Evolutionary conservation across 2,113 vertebrate species (phyloP).

Genomic region (Centropus bengalensis): DNA sequence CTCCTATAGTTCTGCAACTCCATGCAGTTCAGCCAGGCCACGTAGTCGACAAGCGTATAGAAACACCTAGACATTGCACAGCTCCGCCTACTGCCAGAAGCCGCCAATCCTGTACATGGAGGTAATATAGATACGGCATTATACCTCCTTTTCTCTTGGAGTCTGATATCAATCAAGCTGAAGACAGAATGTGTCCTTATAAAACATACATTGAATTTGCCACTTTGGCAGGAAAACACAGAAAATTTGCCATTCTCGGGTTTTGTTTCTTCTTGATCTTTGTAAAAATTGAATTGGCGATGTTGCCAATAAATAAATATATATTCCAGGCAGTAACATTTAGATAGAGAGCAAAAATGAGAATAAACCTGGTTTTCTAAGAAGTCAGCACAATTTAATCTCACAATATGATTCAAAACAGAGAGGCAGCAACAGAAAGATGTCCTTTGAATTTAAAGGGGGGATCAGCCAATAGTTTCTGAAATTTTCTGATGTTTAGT

Average conservation of each 20-base stretch:
- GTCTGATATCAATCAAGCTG: not conserved
- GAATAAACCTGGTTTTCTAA: not conserved
- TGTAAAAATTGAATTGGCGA: not conserved
- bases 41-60: accelerated
- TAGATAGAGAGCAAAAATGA: not conserved
- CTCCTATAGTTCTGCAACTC: not conserved
- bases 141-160: not conserved
- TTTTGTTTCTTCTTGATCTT: not conserved
- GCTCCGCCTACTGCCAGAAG: not conserved
- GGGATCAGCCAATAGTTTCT: not conserved
- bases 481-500: not conserved
- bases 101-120: not conserved
- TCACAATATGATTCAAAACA: not conserved
- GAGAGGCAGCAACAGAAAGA: not conserved
- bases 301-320: not conserved
- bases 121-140: not conserved
- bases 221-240: not conserved
- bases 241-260: not conserved
- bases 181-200: not conserved
- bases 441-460: not conserved
- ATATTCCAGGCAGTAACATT: not conserved
- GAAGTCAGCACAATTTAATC: not conserved
- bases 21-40: not conserved
- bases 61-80: not conserved
- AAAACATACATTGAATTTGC: not conserved